Evolutionary conservation across 92 coral and sea anemone species (phyloP), one percentile per base, ranked within the genome.

Genomic region (Phenganax subtilis): DNA sequence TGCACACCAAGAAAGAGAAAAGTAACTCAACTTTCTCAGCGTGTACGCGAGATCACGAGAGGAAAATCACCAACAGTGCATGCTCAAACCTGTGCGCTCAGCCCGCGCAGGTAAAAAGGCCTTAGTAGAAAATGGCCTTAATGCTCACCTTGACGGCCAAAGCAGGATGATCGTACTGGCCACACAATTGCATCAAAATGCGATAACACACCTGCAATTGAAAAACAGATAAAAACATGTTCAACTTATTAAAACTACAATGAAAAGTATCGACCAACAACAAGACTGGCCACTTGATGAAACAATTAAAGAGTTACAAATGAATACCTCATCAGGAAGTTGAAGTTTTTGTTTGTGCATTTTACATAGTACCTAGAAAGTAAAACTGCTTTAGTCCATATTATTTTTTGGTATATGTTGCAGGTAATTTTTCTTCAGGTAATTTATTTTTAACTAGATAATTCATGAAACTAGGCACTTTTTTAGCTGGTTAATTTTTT

Each of bases 81-180:
- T 20, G 25, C 25, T 20, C 25, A 20, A 20, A 20, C 25, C 25
- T 20, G 25, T 20, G 25, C 25, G 25, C 25, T 20, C 25, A 20
- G 25, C 25, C 25, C 25, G 5, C 65, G 65, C 10, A 59, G 17
- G 75, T 15, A 15, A 70, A 15, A 70, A 6, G 17, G 16, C 53
- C 17, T 16, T n/a, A 70, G 25, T 20, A 27, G 17, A 20, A 20
- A 20, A 20, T 20, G 25, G 25, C 25, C 25, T 20, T 30, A 14
- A 70, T 10, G 5, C 57, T 16, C 82, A 94, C 98, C 97, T 94
- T 94, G 3, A 94, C 98, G 12, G 98, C 98, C 12, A 94, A 84
- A 10, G 98, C 97, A 0, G 98, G 98, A 31, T 91, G 97, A 8
- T 96, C 98, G 71, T 88, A 92, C 85, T 94, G 97, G 0, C 98